Evolutionary conservation across 2,888 invertebrate species (phyloP).

Genomic region (Morpho helenor): DNA sequence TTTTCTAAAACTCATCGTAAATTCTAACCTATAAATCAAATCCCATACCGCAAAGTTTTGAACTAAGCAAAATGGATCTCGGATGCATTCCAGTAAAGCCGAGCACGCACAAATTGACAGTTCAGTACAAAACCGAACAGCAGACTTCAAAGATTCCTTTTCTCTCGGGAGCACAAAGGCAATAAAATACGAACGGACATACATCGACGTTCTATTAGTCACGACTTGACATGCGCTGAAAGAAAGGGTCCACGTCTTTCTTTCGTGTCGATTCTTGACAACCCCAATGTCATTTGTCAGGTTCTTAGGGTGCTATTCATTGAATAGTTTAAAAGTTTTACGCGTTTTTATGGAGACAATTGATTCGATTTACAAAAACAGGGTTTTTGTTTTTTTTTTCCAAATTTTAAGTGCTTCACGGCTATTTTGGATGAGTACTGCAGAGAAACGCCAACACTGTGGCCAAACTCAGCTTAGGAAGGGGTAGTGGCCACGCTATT

Average conservation of each 20-base stretch:
- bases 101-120: slow-evolving; percentile 14
- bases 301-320: neutral
- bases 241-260: slow-evolving; percentile 8
- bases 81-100: neutral
- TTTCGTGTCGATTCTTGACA: neutral
- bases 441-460: too few relatives aligned
- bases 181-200: slow-evolving; percentile 37
- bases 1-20: neutral
- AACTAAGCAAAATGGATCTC: slow-evolving; percentile 8
- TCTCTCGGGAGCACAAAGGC: slow-evolving; percentile 25
- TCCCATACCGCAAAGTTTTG: slow-evolving; percentile 8
- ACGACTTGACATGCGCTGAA: slow-evolving; percentile 43
- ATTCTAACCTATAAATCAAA: neutral
- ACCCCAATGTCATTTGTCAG: slow-evolving; percentile 1
- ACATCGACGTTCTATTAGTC: slow-evolving; percentile 52
- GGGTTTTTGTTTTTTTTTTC: too few relatives aligned
- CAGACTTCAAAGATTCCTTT: slow-evolving; percentile 17
- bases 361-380: too few relatives aligned
- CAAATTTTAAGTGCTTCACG: too few relatives aligned
- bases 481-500: too few relatives aligned
- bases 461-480: too few relatives aligned
- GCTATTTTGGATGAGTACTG: too few relatives aligned
- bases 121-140: slow-evolving; percentile 4
- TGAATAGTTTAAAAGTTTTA: neutral
- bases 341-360: neutral